Evolutionary conservation across 2,113 vertebrate genomes (phyloP).

Genomic region (Todiramphus chloris): DNA sequence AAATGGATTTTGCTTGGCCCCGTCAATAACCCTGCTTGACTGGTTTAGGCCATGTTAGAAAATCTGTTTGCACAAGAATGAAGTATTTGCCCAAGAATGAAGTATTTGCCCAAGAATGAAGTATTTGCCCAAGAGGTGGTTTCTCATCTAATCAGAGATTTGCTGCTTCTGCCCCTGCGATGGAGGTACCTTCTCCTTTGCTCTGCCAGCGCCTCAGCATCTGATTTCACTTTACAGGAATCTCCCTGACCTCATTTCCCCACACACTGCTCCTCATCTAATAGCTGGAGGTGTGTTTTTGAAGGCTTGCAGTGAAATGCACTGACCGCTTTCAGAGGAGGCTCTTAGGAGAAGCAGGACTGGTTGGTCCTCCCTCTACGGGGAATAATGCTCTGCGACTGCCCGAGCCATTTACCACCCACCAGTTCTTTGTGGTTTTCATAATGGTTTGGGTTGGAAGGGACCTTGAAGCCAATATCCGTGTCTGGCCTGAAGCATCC

Average conservation of each 20-base stretch:
- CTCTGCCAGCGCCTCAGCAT: not conserved
- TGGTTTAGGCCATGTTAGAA: not conserved
- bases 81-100: not conserved
- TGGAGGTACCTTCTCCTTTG: not conserved
- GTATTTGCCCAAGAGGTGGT: not conserved
- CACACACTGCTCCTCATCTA: not conserved
- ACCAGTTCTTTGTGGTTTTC: not conserved
- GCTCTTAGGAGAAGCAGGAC: not conserved
- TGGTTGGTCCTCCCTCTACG: not conserved
- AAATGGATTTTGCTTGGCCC: not conserved
- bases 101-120: not conserved
- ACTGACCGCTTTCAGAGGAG: not conserved
- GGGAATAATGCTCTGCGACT: not conserved
- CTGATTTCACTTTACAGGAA: not conserved
- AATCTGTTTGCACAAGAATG: not conserved
- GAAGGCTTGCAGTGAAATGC: not conserved
- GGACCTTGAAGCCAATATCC: not conserved
- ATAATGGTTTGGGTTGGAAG: too few relatives aligned
- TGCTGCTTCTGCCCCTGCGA: not conserved
- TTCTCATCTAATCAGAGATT: not conserved
- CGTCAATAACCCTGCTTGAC: rapidly evolving
- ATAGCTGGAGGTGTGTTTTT: not conserved
- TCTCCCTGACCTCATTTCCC: not conserved
- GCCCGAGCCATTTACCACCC: not conserved
- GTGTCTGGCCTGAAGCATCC: not conserved